These are phyloP conservation scores for Nowickia ferox DNA, from an alignment of 2,888 invertebrate species.

Conservation along the genomic window DNA sequence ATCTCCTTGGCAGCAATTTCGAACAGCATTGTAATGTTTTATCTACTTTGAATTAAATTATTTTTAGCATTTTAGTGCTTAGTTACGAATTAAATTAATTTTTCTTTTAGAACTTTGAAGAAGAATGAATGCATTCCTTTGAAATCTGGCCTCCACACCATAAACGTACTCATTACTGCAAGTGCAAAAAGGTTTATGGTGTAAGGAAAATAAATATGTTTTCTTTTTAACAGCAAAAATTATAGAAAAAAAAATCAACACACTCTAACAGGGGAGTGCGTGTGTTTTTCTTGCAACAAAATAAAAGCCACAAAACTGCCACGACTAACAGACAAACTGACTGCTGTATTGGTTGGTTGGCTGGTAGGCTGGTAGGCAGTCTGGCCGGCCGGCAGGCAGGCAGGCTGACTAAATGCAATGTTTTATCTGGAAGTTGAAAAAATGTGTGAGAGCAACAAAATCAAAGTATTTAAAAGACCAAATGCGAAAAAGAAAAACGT, in stretches of 20 bases:
- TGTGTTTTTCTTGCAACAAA: conserved; percentile 13
- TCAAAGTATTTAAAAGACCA: conserved; percentile 48
- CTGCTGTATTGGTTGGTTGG: neutral
- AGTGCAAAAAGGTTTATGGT: conserved; percentile 30
- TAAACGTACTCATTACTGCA: neutral
- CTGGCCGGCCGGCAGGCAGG: conserved; percentile 9
- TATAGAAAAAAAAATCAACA: conserved; percentile 12
- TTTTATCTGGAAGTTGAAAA: conserved; percentile 24
- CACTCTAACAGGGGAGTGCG: neutral
- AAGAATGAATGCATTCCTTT: neutral
- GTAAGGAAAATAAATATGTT: conserved; percentile 18
- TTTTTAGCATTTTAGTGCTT: too few relatives aligned
- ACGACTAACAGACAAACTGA: conserved; percentile 34
- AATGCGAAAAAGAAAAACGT: conserved; percentile 35
- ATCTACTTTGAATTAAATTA: too few relatives aligned
- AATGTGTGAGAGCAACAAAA: conserved; percentile 23
- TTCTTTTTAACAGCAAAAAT: conserved; percentile 28
- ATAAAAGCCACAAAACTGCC: conserved; percentile 30
- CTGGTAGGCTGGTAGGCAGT: neutral
- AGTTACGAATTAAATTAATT: too few relatives aligned
- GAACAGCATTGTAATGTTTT: too few relatives aligned
- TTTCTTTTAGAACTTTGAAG: too few relatives aligned
- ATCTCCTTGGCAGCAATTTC: too few relatives aligned
- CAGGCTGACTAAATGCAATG: conserved; percentile 33
- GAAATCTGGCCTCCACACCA: neutral